Base-by-base conservation (phyloP, 2,797 vertebrate genomes). In the Takifugu ocellatus region DNA sequence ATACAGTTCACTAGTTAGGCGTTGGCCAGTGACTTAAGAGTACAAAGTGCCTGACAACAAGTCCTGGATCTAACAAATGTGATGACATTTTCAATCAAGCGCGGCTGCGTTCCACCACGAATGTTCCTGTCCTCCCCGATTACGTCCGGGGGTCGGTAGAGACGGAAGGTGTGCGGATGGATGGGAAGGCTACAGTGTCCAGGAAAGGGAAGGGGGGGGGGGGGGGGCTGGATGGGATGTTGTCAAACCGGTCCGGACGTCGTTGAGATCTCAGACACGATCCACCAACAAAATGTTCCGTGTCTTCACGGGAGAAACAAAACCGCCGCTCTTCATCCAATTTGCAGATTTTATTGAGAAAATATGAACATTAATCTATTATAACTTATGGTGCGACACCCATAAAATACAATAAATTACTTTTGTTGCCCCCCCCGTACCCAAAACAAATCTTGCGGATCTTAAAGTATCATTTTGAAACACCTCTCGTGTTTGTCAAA, bases 31-130 rank as follows among this genome's bases (percentile, higher is more conserved):
- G 70, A 86, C 51, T n/a, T 61, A 88, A 21, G 72, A 84, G 84
- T 69, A 82, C 84, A 87, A 85, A 82, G 72, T 79, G 80, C 84
- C 82, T 68, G 68, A 76, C 58, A 64, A 84, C 56, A 69, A 80
- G 78, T 79, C 74, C 79, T 72, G 79, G 66, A 77, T 59, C 61
- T 74, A 84, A 87, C 75, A 81, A 75, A 43, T 51, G 73, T 62
- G 68, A 71, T 62, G 83, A 68, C 67, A 69, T 63, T 71, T 77
- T 80, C 63, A 77, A 84, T 75, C 54, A 74, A 82, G 59, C 56
- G 70, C 26, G 49, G 80, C 73, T 73, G 72, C 61, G 77, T 77
- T 69, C 66, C 61, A 77, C 71, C 74, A 79, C 36, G 36, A 74
- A 71, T 61, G 64, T 53, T 66, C 63, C 75, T 6, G 9, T 15